Percentiles rank a stretch among this genome's conserved stretches.
phyloP scores from a whole-genome alignment of 2,113 vertebrate genomes.

The Vombatus ursinus region DNA sequence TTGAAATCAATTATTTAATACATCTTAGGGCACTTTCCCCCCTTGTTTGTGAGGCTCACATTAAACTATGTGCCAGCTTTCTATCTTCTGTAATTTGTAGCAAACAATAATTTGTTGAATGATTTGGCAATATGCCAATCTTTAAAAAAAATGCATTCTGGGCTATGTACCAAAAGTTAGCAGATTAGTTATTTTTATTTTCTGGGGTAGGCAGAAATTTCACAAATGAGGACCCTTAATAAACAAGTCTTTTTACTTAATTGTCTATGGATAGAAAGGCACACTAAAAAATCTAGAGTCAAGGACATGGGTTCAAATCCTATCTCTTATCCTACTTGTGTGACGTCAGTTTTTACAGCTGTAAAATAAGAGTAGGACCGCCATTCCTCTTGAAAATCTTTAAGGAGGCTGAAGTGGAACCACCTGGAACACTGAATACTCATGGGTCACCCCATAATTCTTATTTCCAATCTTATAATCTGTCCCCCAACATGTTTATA shows the following conservation, averaged over 20 bases:
- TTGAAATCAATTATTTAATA: not conserved
- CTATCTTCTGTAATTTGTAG: not conserved
- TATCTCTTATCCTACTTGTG: not conserved
- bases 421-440: not conserved
- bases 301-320: not conserved
- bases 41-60: not conserved
- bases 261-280: not conserved
- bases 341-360: not conserved
- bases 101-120: not conserved
- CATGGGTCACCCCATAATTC: constrained; percentile 5
- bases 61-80: not conserved
- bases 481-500: constrained; percentile 12
- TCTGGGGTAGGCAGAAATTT: not conserved
- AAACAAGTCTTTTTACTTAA: not conserved
- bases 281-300: not conserved
- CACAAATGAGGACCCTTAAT: not conserved
- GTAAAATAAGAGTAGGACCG: not conserved
- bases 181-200: not conserved
- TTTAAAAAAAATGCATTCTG: not conserved
- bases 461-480: constrained; percentile 48
- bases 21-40: not conserved
- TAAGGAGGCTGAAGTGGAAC: not conserved
- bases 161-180: not conserved
- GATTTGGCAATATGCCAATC: not conserved
- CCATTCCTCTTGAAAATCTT: not conserved